These are phyloP conservation scores for Phylloscopus collybita DNA, from an alignment of 2,797 vertebrate genomes.

Conservation along the genomic window DNA sequence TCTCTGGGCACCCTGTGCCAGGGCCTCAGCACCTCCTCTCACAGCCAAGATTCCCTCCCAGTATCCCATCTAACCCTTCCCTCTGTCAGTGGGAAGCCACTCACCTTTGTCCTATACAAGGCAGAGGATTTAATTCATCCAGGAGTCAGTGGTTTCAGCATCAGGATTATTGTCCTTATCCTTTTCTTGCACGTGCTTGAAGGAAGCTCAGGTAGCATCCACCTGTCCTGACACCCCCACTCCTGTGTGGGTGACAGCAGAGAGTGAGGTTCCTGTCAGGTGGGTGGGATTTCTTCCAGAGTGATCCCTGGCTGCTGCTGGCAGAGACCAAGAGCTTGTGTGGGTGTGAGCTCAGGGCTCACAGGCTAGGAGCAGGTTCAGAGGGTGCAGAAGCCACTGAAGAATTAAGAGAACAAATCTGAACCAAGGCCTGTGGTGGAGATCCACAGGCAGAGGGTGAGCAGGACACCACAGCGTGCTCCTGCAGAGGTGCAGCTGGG, in stretches of 20 bases:
- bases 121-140: neutral
- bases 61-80: too few relatives aligned
- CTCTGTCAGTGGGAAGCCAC: neutral
- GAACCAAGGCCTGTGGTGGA: neutral
- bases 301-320: neutral
- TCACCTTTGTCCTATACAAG: neutral
- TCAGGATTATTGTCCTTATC: neutral
- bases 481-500: neutral
- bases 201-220: too few relatives aligned
- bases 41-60: neutral
- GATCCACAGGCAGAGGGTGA: neutral
- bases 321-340: neutral
- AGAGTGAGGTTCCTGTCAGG: neutral
- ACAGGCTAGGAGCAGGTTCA: neutral
- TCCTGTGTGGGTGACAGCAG: neutral
- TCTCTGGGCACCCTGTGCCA: neutral
- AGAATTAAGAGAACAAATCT: rapidly evolving
- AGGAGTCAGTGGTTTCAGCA: neutral
- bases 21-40: neutral
- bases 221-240: neutral
- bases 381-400: neutral
- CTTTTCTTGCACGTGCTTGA: neutral
- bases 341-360: neutral
- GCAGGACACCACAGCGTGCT: neutral
- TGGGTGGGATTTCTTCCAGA: neutral